Base-by-base conservation (phyloP, 2,888 invertebrate genomes). In the Eulithis prunata region DNA sequence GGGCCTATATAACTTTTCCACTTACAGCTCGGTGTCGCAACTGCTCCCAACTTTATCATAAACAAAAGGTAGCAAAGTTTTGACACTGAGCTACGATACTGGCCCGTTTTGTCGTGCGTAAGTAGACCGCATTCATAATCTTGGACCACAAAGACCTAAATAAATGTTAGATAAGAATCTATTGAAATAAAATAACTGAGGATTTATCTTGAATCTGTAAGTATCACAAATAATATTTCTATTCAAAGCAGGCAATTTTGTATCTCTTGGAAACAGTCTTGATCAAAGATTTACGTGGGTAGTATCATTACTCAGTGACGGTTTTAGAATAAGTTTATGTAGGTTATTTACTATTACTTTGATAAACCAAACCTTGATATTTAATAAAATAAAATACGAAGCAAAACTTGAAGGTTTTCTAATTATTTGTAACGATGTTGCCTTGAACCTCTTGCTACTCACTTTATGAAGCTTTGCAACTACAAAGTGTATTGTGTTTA, bases 31-130 rank as follows among this genome's bases (percentile, higher is more conserved):
- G 74, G 73, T 80, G 81, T 81, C 84, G 78, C 73, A 78, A 82
- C 75, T 75, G 77, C 66, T 77, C 75, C 78, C 75, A 83, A 85
- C 84, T 83, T 83, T 78, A 78, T 80, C 79, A 81, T 83, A 85
- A 84, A 85, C 84, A 82, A 82, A 81, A 80, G 80, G 79, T 80
- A 79, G 66, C 77, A 72, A 83, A 86, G 78, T 83, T 85, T 77
- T 72, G 78, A 78, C 81, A 75, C 74, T 77, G 78, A 77, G 77
- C 75, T 76, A 76, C 78, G 78, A 69, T 70, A 72, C 74, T 68
- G 71, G 71, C 55, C 51, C 47, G 72, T 83, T 80, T 83, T 81
- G 75, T 53, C 70, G 72, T 74, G 45, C n/a, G 32, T 75, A 68
- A 76, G 73, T 73, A 69, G 70, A 65, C 70, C 69, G 71, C 70